Evolutionary conservation across 2,888 invertebrate species (phyloP), one percentile per base, ranked within the genome.

Genomic region (Holacanthella duospinosa): DNA sequence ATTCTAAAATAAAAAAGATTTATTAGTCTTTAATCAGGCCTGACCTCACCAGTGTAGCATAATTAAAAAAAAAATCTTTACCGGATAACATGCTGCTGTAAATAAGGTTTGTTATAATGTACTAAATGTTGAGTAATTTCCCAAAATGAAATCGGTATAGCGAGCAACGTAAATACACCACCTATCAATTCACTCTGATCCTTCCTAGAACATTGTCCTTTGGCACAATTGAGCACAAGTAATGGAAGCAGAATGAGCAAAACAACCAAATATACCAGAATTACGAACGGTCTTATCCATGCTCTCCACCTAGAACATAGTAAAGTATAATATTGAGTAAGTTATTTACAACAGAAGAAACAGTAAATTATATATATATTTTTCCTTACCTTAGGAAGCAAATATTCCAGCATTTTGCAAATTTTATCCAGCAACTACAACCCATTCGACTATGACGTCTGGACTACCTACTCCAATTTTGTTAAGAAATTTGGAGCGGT

Each of bases 61-160:
- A 28, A 25, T 36, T 25, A n/a, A 12, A 9, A 6, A 43, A 27
- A 25, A 28, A 53, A 24, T 2, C 59, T 29, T 64, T 78, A 89
- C 86, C 94, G 86, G 72, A 95, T 93, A 67, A 96, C 91, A 78
- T 93, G 90, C 78, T 93, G 91, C 75, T 95, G 95, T 71, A 95
- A 80, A 71, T 85, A 86, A 21, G 95, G 94, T 75, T 93, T 89
- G 0, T 89, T 93, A 75, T 93, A 95, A 77, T 94, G 88, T 62
- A 93, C 86, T 76, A 94, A 85, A 79, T 96, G 95, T 77, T 93
- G 91, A 55, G 89, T 86, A 74, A 96, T 95, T 79, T 93, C 92
- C 88, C 93, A 95, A 74, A 95, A 83, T 55, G 94, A 91, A 68
- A 95, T 87, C 0, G 95, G 95, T 58, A 96, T 80, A 0, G 94